Evolutionary conservation across 2,888 invertebrate species (phyloP), one percentile per base, ranked within the genome.

Genomic region (Andrena bicolor): DNA sequence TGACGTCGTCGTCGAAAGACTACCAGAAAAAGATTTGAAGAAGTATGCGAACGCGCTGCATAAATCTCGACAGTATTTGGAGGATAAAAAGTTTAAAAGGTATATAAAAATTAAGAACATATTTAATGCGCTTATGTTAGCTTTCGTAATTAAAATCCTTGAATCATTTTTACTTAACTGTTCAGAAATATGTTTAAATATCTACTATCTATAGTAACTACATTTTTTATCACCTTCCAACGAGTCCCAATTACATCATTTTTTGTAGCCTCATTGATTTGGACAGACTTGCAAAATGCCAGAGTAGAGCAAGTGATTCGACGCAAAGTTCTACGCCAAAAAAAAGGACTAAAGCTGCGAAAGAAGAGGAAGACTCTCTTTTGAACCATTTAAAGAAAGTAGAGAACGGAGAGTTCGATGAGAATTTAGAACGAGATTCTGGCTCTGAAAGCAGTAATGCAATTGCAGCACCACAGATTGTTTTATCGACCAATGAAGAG

Each of bases 61-160:
- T 71, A 88, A 87, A 66, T 93, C 93, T n/a, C 91, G 82, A 78
- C 82, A 89, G 78, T 89, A 90, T 84, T 76, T 93, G 85, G 92
- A 91, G 56, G 76, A 82, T 73, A 92, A 90, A 86, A 66, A 84
- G 76, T 75, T 93, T 5, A 82, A 90, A 89, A 93, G 93, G 93
- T 93, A 93, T 80, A 71, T 69, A 51, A 41, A 0, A 30, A 30
- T 28, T 48, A 48, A 28, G 30, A 7, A n/a, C n/a, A n/a, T 49
- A 13, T 5, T 26, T 48, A 65, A n/a, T 49, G 13, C 13, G 28
- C 7, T n/a, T 6, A 1, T 56, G 26, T 53, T 53, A 53, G 10
- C 26, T 56, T 56, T 56, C 4, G 56, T 28, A 28, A 56, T 26
- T 23, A 3, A 56, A 26, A 26, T 56, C 4, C 26, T 28, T 6